Evolutionary conservation across 2,797 vertebrate genomes (phyloP).

Genomic region (Threskiornis aethiopicus): DNA sequence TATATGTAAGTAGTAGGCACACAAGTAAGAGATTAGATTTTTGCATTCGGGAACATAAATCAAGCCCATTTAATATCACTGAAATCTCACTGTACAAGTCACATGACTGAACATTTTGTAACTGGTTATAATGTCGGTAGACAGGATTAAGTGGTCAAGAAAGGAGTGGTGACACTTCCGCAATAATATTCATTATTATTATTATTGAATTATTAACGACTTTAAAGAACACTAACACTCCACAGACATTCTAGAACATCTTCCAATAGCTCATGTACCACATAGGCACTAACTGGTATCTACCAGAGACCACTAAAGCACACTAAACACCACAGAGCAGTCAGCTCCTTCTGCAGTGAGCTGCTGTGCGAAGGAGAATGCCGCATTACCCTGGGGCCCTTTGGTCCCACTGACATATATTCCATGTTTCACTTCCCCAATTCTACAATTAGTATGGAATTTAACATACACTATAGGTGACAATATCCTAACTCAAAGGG

Average conservation of each 20-base stretch:
- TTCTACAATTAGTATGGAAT: neutral
- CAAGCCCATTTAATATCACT: neutral
- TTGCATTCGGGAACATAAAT: neutral
- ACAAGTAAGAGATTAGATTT: neutral
- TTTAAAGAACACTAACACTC: neutral
- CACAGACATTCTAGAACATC: neutral
- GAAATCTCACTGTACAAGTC: neutral
- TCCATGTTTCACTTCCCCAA: neutral
- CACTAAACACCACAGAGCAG: neutral
- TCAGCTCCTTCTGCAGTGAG: neutral
- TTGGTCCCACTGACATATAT: accelerated
- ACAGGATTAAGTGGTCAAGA: neutral
- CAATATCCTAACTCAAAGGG: neutral
- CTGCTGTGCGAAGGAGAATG: neutral
- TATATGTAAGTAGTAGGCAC: neutral
- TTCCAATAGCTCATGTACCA: neutral
- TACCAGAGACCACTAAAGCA: neutral
- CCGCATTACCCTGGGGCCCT: accelerated
- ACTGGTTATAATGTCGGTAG: neutral
- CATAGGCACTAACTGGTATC: neutral
- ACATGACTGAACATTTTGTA: neutral
- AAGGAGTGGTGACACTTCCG: neutral
- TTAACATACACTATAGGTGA: neutral
- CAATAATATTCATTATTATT: neutral
- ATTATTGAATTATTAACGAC: neutral